These are phyloP conservation scores for Auanema freiburgensis DNA, from an alignment of 2,888 invertebrate genomes.

Conservation along the genomic window DNA sequence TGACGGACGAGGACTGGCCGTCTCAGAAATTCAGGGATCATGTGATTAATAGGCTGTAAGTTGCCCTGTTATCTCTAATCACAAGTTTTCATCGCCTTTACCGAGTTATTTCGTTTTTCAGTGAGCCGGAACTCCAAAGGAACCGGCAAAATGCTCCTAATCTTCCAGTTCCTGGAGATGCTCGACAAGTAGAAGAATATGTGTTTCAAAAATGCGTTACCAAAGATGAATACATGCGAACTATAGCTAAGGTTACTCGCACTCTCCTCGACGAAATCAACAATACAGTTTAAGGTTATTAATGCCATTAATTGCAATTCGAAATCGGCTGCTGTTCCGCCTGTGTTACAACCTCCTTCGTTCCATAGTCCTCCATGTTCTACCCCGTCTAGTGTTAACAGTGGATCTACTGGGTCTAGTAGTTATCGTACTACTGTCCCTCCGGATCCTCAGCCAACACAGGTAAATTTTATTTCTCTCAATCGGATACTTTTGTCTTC, in stretches of 20 bases:
- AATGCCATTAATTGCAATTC: conserved; percentile 64
- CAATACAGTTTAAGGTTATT: conserved; percentile 37
- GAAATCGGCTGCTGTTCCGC: conserved; percentile 60
- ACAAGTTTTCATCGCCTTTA: not conserved
- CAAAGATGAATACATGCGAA: conserved; percentile 64
- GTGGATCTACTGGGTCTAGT: conserved; percentile 21
- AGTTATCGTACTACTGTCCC: conserved; percentile 41
- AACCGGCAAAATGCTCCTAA: conserved; percentile 64
- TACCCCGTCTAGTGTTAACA: conserved; percentile 12
- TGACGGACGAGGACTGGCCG: conserved; percentile 63
- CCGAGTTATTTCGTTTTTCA: conserved; percentile 31
- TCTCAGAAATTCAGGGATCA: conserved; percentile 62
- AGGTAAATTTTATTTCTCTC: conserved; percentile 12
- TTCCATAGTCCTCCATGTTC: conserved; percentile 36
- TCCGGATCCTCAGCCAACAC: conserved; percentile 52
- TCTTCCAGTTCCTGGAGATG: conserved; percentile 62
- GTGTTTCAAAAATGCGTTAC: conserved; percentile 63
- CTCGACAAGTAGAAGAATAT: conserved; percentile 62
- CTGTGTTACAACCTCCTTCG: conserved; percentile 52
- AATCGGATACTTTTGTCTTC: no score
- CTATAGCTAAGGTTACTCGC: conserved; percentile 57
- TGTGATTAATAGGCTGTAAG: conserved; percentile 62
- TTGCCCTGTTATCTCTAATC: conserved; percentile 15
- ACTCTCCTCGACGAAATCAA: not conserved
- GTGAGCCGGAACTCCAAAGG: conserved; percentile 62